A percentile compares a stretch with the other conserved stretches of the same genome.
Evolutionary conservation across 53 echinoderm and acorn worm genomes (phyloP).

Genomic region (Pentamera pediparva): DNA sequence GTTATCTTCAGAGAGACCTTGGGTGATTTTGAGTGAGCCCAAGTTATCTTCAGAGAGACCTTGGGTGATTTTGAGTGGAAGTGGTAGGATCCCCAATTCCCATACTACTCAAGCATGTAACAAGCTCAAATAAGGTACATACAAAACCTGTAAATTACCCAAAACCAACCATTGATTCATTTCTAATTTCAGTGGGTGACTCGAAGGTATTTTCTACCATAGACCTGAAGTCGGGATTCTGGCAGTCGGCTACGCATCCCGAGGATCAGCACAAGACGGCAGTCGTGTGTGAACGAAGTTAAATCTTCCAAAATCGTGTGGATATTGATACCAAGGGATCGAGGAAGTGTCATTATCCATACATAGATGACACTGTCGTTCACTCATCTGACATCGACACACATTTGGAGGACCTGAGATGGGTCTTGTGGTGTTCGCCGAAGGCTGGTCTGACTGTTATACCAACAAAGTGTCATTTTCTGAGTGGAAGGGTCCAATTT

Average conservation of each 20-base stretch:
- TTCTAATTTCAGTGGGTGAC: not conserved
- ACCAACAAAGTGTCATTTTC: slow-evolving; percentile 29
- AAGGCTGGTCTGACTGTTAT: slow-evolving; percentile 41
- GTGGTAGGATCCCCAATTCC: too few relatives aligned
- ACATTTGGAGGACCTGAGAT: slow-evolving; percentile 19
- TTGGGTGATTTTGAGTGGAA: too few relatives aligned
- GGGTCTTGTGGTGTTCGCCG: slow-evolving; percentile 1
- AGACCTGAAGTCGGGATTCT: slow-evolving; percentile 1
- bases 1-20: too few relatives aligned
- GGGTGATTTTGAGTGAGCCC: too few relatives aligned
- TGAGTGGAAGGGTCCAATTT: too few relatives aligned
- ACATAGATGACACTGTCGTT: not conserved
- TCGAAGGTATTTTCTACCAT: slow-evolving; percentile 1
- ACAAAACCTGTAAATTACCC: slow-evolving; percentile 46
- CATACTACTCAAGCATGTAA: too few relatives aligned
- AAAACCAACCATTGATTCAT: not conserved
- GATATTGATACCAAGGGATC: not conserved
- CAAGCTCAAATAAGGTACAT: too few relatives aligned
- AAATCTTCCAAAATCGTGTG: not conserved
- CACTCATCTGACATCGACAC: not conserved
- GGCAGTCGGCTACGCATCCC: not conserved
- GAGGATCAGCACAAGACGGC: slow-evolving; percentile 13
- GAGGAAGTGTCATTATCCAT: not conserved
- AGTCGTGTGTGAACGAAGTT: not conserved
- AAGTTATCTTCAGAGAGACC: too few relatives aligned